Evolutionary conservation across 2,113 vertebrate genomes (phyloP).

Genomic region (Perca fluviatilis): DNA sequence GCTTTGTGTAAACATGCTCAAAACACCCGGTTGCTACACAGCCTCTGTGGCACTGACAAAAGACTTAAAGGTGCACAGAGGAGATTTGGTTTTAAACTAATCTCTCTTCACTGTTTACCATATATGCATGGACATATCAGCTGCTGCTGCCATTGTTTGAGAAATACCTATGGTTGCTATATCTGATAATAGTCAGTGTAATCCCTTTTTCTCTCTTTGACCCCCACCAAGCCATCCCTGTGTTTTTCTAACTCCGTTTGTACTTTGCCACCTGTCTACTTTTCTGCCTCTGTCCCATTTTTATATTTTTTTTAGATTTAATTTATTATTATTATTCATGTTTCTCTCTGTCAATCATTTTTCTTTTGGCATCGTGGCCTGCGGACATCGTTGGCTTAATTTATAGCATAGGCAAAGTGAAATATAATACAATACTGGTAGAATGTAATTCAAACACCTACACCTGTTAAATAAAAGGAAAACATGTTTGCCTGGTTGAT

Average conservation of each 20-base stretch:
- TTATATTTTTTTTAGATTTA: neutral
- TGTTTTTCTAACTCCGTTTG: slow-evolving; percentile 32
- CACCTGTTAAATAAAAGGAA: slow-evolving; percentile 18
- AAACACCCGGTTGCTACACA: slow-evolving; percentile 70
- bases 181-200: slow-evolving; percentile 78
- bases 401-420: neutral
- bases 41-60: slow-evolving; percentile 78
- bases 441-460: neutral
- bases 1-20: slow-evolving; percentile 84
- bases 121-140: slow-evolving; percentile 83
- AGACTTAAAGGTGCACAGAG: slow-evolving; percentile 80
- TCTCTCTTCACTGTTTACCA: slow-evolving; percentile 82
- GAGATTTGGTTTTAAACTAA: slow-evolving; percentile 82
- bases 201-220: slow-evolving; percentile 65
- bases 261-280: slow-evolving; percentile 33
- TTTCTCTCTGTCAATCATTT: neutral
- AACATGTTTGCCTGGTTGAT: slow-evolving; percentile 44
- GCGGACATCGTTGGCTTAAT: slow-evolving; percentile 11
- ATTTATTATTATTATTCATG: neutral
- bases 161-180: slow-evolving; percentile 81
- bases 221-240: slow-evolving; percentile 44
- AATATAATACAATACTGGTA: neutral
- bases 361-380: neutral
- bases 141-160: slow-evolving; percentile 77
- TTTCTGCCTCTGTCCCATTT: neutral